Percentiles rank a stretch among this genome's conserved stretches.
Conservation (phyloP, 1,140 invertebrate genomes). For the Drosophila santomea region DNA sequence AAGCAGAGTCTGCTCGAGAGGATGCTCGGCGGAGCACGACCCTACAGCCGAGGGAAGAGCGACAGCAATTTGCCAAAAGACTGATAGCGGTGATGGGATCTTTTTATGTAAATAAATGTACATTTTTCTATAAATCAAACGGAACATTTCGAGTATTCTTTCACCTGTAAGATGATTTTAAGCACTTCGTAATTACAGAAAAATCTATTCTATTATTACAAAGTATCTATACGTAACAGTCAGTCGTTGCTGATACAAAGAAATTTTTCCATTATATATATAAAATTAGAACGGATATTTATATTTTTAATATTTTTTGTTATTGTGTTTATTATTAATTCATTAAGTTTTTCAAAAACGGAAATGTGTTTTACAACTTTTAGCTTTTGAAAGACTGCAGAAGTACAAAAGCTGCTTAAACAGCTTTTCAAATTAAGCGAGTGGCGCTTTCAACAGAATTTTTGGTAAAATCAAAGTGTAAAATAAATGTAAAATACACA, state of each 20-base stretch:
- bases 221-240: too few species aligned
- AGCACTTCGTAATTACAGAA: too few species aligned
- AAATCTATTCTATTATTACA: too few species aligned
- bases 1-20: slow-evolving; percentile 93
- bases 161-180: too few species aligned
- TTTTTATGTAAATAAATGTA: slow-evolving; percentile 56
- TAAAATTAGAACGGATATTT: too few species aligned
- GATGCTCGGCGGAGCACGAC: slow-evolving; percentile 90
- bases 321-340: too few species aligned
- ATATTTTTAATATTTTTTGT: background rate
- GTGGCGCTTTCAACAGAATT: background rate
- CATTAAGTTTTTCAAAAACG: background rate
- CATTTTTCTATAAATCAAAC: slow-evolving; percentile 23
- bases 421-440: background rate
- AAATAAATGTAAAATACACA: background rate
- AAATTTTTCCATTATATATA: too few species aligned
- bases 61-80: slow-evolving; percentile 93
- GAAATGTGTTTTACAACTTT: background rate
- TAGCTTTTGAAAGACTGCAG: background rate
- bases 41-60: slow-evolving; percentile 93
- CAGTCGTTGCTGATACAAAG: too few species aligned
- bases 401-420: background rate
- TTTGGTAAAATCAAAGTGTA: background rate
- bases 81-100: slow-evolving; percentile 84
- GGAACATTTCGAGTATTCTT: too few species aligned